These are phyloP conservation scores for Canis aureus DNA, from an alignment of 2,113 vertebrate genomes.

Conservation along the genomic window DNA sequence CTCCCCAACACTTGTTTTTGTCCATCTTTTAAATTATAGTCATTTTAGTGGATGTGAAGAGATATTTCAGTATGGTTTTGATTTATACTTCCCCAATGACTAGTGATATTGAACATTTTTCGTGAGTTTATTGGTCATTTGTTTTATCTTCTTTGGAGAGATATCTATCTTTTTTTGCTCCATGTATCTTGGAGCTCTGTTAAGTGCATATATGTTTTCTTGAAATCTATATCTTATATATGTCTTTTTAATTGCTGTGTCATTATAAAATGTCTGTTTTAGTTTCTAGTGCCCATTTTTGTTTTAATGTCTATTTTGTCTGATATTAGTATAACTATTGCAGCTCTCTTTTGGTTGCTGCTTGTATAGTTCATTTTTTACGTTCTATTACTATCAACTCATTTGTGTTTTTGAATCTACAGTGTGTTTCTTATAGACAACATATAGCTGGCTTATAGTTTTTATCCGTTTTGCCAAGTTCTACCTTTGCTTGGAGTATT, in stretches of 20 bases:
- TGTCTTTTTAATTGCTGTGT: slow-evolving; percentile 4
- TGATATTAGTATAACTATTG: background rate
- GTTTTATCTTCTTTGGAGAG: slow-evolving; percentile 1
- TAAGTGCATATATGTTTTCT: background rate
- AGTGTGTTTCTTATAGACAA: background rate
- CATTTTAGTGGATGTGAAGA: background rate
- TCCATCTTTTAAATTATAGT: background rate
- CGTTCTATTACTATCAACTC: background rate
- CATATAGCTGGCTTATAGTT: background rate
- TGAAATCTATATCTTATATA: background rate
- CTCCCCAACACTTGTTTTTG: background rate
- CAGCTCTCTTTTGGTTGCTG: background rate
- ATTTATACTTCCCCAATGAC: background rate
- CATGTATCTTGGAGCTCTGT: background rate
- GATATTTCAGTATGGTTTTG: slow-evolving; percentile 1
- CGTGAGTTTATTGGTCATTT: background rate
- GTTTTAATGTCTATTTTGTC: slow-evolving; percentile 17
- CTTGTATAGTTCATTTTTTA: background rate
- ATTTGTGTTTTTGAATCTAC: slow-evolving; percentile 3
- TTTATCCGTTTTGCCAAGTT: background rate
- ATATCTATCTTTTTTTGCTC: background rate
- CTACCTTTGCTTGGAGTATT: background rate
- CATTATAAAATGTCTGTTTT: background rate
- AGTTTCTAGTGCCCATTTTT: background rate
- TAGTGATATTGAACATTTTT: slow-evolving; percentile 20